These are phyloP conservation scores for Pongo pygmaeus DNA, from an alignment of 2,113 vertebrate species.

Conservation along the genomic window DNA sequence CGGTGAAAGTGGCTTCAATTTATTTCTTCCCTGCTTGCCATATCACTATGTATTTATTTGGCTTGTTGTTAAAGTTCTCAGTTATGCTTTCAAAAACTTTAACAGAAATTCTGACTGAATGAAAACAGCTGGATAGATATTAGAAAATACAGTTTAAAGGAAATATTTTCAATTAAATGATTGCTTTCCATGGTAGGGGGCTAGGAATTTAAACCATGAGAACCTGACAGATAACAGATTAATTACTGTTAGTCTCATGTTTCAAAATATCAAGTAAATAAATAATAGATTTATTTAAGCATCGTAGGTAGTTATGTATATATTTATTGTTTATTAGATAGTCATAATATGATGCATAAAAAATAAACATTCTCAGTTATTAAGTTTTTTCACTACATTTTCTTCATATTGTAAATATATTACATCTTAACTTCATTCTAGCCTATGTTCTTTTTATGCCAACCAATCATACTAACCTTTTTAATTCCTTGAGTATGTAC, in stretches of 20 bases:
- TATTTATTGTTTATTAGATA: neutral
- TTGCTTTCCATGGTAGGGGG: neutral
- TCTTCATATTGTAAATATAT: neutral
- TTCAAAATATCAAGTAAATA: neutral
- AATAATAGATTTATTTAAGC: neutral
- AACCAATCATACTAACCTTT: neutral
- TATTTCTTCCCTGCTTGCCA: neutral
- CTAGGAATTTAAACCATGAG: neutral
- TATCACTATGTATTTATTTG: neutral
- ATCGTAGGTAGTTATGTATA: neutral
- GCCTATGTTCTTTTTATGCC: neutral
- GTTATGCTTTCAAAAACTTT: neutral
- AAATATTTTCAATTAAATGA: neutral
- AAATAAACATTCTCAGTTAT: neutral
- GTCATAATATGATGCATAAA: neutral
- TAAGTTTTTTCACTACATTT: neutral
- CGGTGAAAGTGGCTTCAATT: constrained; percentile 25
- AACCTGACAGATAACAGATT: neutral
- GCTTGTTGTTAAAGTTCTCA: constrained; percentile 41
- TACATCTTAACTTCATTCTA: neutral
- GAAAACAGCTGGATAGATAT: neutral
- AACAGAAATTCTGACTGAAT: neutral
- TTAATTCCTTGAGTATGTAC: neutral
- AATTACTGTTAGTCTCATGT: neutral
- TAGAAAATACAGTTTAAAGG: neutral